Base-by-base conservation (phyloP, 2,797 vertebrate genomes). In the Euphonia xanthogaster region DNA sequence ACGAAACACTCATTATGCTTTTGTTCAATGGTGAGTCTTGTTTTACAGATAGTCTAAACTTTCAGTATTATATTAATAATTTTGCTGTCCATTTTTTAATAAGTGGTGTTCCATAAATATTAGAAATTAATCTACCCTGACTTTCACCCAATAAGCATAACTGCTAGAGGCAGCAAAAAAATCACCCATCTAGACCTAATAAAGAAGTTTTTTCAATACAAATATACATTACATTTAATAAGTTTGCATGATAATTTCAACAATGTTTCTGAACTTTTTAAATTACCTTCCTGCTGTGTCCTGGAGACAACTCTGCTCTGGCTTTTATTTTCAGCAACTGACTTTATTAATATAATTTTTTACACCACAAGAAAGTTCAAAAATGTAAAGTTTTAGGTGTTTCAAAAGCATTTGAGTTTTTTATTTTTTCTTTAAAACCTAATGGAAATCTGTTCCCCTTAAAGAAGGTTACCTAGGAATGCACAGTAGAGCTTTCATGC, bases 171-270 rank as follows among this genome's bases (percentile, higher is more conserved):
- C 98, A 97, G 97, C 97, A 98, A 98, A 98, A 98, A 98, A 97
- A 97, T 98, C 98, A 98, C 98, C 98, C 98, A 98, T 97, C 97
- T 98, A 96, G 95, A 97, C 94, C 97, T 98, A 98, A 98, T 98
- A 98, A 98, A 98, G 95, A 79, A 96, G 95, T 96, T 95, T 98
- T 98, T 98, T 98, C 98, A 98, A 98, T 98, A 98, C 98, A 98
- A 99, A 99, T 98, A 98, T 98, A 98, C 98, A 98, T 98, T 98
- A 97, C 98, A 98, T 98, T 98, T 98, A 98, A 98, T 98, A 98
- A 98, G 91, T 91, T 97, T 96, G 94, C 80, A 96, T 96, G 96
- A 97, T 97, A 97, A 98, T 98, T 98, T 98, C 97, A 98, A 98
- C 98, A 97, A 95, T 95, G 96, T 98, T 97, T 92, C 95, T 93